Conservation (phyloP, 2,797 vertebrate species). For the Cossypha dichroa region DNA sequence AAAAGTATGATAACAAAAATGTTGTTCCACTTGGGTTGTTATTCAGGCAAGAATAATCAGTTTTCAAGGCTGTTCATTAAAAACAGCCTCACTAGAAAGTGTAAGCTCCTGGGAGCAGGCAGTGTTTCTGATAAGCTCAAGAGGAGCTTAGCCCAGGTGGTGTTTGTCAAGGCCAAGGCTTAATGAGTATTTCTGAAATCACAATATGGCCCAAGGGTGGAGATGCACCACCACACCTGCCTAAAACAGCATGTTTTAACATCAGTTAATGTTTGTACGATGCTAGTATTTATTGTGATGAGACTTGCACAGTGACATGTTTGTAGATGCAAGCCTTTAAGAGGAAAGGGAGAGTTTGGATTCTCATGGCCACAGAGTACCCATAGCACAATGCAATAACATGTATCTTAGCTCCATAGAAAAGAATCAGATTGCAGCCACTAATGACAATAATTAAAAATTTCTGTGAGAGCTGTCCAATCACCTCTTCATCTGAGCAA, state of each 20-base stretch:
- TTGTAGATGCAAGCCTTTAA: not conserved
- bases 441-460: slow-evolving; percentile 67
- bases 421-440: slow-evolving; percentile 40
- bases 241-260: not conserved
- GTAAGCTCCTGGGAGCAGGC: not conserved
- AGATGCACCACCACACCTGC: not conserved
- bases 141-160: not conserved
- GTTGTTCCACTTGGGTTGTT: not conserved
- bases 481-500: slow-evolving; percentile 57
- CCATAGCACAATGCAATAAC: not conserved
- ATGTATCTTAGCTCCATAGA: not conserved
- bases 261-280: not conserved
- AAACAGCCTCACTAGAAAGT: not conserved
- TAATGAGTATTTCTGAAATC: not conserved
- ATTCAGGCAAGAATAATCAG: not conserved
- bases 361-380: not conserved
- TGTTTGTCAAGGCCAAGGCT: not conserved
- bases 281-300: not conserved
- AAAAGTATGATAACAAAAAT: not conserved
- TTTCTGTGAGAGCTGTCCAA: slow-evolving; percentile 58
- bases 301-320: not conserved
- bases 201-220: not conserved
- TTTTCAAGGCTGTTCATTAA: not conserved
- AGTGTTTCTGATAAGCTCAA: not conserved
- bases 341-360: not conserved